Evolutionary conservation across 2,888 invertebrate species (phyloP).

Genomic region (Hedya salicella): DNA sequence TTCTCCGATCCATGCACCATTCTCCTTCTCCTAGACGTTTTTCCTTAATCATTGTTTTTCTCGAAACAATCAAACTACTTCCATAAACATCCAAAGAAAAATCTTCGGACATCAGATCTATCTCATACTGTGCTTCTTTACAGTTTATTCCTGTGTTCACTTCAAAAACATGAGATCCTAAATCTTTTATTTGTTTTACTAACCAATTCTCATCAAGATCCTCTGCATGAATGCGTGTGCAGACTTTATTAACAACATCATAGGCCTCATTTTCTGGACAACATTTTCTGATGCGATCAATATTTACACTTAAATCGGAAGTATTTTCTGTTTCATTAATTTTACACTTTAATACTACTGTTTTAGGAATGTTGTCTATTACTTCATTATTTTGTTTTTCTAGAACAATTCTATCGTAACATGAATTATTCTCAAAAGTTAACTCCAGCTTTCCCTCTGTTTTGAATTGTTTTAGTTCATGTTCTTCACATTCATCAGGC

Average conservation of each 20-base stretch:
- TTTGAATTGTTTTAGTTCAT: conserved; percentile 52
- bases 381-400: conserved; percentile 64
- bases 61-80: conserved; percentile 59
- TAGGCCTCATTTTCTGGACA: conserved; percentile 71
- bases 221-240: conserved; percentile 55
- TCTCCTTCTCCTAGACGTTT: conserved; percentile 60
- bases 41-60: conserved; percentile 51
- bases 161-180: conserved; percentile 62
- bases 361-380: conserved; percentile 65
- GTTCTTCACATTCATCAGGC: conserved; percentile 60
- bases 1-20: conserved; percentile 76
- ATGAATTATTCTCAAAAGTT: conserved; percentile 51
- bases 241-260: conserved; percentile 65
- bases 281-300: conserved; percentile 72
- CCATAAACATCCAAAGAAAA: conserved; percentile 62
- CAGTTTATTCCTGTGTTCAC: conserved; percentile 66
- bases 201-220: conserved; percentile 59
- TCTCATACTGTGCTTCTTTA: conserved; percentile 65
- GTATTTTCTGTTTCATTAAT: conserved; percentile 54
- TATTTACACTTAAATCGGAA: conserved; percentile 51
- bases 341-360: conserved; percentile 65
- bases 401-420: conserved; percentile 68
- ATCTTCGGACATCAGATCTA: conserved; percentile 63
- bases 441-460: conserved; percentile 48
- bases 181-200: conserved; percentile 55